Percentiles rank a stretch among this genome's conserved stretches.
Evolutionary conservation across 2,113 vertebrate species (phyloP).

Genomic region (Clarias magur): DNA sequence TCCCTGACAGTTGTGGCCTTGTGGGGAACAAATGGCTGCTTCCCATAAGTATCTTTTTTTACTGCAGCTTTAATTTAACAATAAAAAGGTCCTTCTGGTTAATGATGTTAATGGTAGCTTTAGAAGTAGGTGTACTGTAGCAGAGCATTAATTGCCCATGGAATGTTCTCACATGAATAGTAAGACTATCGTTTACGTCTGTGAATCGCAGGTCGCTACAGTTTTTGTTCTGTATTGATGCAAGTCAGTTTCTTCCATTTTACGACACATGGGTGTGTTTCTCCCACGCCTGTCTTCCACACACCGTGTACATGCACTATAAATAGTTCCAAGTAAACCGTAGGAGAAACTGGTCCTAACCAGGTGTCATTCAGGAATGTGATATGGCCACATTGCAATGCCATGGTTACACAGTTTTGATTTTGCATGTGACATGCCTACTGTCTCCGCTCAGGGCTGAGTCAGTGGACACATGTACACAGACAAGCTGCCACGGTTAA

Average conservation of each 20-base stretch:
- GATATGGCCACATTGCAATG: slow-evolving; percentile 35
- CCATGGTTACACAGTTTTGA: slow-evolving; percentile 4
- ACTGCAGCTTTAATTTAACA: background rate
- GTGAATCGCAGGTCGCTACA: background rate
- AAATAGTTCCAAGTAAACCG: slow-evolving; percentile 41
- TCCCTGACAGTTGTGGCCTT: background rate
- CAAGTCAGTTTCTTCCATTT: slow-evolving; percentile 6
- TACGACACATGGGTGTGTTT: slow-evolving; percentile 43
- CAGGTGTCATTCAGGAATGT: slow-evolving; percentile 53
- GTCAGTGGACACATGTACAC: background rate
- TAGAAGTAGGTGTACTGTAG: background rate
- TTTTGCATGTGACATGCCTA: background rate
- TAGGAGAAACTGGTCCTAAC: slow-evolving; percentile 53
- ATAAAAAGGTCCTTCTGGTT: too few species aligned
- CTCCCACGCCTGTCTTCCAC: slow-evolving; percentile 21
- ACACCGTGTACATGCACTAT: slow-evolving; percentile 35
- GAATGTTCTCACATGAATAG: background rate
- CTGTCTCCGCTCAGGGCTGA: slow-evolving; percentile 5
- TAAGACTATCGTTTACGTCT: background rate
- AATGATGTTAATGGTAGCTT: background rate
- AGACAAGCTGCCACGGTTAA: slow-evolving; percentile 10
- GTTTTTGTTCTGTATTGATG: slow-evolving; percentile 7
- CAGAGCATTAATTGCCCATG: background rate
- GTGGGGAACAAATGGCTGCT: background rate
- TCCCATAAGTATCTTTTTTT: background rate